Conservation (phyloP, 2,113 vertebrate species). For the Polypterus bichir region DNA sequence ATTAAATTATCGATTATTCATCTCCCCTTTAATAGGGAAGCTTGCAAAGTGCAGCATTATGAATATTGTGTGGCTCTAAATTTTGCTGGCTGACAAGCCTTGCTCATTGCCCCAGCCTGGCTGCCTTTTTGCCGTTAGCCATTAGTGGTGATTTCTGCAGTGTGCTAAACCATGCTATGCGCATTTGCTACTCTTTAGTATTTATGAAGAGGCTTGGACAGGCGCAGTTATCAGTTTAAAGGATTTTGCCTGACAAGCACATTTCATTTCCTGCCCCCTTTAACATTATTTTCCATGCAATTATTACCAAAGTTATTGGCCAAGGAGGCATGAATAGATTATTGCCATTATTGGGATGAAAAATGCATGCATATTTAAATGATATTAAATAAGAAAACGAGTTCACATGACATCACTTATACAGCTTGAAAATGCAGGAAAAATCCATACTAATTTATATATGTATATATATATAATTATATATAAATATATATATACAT, state of each 20-base stretch:
- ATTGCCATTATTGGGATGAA: too few relatives aligned
- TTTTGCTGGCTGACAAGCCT: conserved; percentile 8
- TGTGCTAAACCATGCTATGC: background rate
- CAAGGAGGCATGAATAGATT: background rate
- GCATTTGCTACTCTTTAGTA: background rate
- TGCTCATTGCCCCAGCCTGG: conserved; percentile 8
- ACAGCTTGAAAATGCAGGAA: too few relatives aligned
- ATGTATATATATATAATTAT: background rate
- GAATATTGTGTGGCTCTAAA: conserved; percentile 4
- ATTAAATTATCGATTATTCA: conserved; percentile 24
- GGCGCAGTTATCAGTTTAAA: conserved; percentile 1
- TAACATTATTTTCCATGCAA: too few relatives aligned
- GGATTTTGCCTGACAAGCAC: background rate
- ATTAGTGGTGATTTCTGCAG: conserved; percentile 10
- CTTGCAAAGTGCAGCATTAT: conserved; percentile 14
- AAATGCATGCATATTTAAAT: too few relatives aligned
- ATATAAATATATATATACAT: background rate
- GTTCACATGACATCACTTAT: too few relatives aligned
- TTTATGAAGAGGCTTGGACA: conserved; percentile 4
- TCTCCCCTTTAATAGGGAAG: conserved; percentile 16
- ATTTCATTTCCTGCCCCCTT: background rate
- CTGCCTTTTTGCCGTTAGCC: background rate
- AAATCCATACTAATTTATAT: background rate
- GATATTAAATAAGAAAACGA: too few relatives aligned
- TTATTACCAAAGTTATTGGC: background rate